phyloP scores from a whole-genome alignment of 2,888 invertebrate species.

The Leptopilina myrica region DNA sequence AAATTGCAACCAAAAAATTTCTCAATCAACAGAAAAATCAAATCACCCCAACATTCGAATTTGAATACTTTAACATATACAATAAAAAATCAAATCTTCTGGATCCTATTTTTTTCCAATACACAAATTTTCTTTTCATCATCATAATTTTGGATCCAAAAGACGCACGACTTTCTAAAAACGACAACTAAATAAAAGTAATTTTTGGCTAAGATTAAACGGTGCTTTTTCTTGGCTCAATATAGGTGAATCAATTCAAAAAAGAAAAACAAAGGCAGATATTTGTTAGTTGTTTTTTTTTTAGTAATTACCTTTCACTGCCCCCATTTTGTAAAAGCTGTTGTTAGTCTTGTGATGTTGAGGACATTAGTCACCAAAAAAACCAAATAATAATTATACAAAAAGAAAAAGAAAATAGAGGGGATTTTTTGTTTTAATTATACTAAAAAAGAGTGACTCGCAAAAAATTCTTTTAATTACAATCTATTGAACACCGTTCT shows the following conservation, averaged over 20 bases:
- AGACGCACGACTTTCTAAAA: slow-evolving; percentile 52
- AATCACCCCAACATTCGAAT: not conserved
- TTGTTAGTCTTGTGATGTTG: slow-evolving; percentile 40
- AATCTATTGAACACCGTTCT: slow-evolving; percentile 76
- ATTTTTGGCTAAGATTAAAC: slow-evolving; percentile 76
- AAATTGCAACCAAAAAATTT: not conserved
- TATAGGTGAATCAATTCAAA: slow-evolving; percentile 51
- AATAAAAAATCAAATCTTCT: slow-evolving; percentile 22
- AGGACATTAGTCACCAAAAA: slow-evolving; percentile 34
- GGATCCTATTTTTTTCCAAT: not conserved
- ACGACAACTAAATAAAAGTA: slow-evolving; percentile 73
- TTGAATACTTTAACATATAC: slow-evolving; percentile 24
- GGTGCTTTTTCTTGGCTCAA: slow-evolving; percentile 61
- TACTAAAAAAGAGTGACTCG: slow-evolving; percentile 30
- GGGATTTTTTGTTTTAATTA: slow-evolving; percentile 43
- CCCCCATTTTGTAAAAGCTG: slow-evolving; percentile 40
- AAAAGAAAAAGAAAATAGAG: slow-evolving; percentile 35
- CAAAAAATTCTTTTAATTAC: slow-evolving; percentile 63
- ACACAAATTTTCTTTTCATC: no score
- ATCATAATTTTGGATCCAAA: slow-evolving; percentile 21
- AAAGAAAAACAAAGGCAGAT: slow-evolving; percentile 53
- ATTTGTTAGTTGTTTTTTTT: slow-evolving; percentile 51
- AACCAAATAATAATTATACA: slow-evolving; percentile 35
- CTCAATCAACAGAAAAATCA: not conserved
- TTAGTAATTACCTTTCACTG: slow-evolving; percentile 71